Evolutionary conservation across 2,797 vertebrate species (phyloP).

Genomic region (Mycteria americana): DNA sequence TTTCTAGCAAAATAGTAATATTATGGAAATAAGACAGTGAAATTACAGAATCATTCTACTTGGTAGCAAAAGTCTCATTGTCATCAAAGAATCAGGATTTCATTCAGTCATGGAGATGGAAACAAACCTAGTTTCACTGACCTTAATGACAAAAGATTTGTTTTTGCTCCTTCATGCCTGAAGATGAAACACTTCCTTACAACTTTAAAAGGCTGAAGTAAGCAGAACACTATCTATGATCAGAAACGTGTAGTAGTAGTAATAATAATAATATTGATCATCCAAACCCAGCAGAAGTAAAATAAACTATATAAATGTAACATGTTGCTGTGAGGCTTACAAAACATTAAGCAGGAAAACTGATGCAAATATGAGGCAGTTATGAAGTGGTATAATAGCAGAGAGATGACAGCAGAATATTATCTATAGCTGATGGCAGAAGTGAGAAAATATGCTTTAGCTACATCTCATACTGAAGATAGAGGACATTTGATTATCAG

Average conservation of each 20-base stretch:
- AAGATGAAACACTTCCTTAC: constrained; percentile 17
- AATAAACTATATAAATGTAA: neutral
- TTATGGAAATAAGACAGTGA: neutral
- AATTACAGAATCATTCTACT: constrained; percentile 14
- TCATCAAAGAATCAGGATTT: constrained; percentile 11
- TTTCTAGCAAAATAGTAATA: neutral
- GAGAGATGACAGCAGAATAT: constrained; percentile 6
- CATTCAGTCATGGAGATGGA: neutral
- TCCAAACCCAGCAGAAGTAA: neutral
- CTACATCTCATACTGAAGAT: neutral
- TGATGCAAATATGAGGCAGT: neutral
- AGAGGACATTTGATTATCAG: neutral
- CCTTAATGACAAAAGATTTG: neutral
- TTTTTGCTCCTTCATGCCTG: neutral
- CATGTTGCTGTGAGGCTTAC: neutral
- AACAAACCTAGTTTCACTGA: neutral
- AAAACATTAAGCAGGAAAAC: neutral
- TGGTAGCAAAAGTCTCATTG: neutral
- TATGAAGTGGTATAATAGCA: neutral
- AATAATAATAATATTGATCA: neutral
- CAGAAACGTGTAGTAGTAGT: neutral
- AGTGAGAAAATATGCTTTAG: neutral
- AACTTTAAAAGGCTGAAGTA: neutral
- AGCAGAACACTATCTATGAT: neutral
- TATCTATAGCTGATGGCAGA: neutral